phyloP scores from a whole-genome alignment of 2,113 vertebrate genomes.

The Lampris incognitus region DNA sequence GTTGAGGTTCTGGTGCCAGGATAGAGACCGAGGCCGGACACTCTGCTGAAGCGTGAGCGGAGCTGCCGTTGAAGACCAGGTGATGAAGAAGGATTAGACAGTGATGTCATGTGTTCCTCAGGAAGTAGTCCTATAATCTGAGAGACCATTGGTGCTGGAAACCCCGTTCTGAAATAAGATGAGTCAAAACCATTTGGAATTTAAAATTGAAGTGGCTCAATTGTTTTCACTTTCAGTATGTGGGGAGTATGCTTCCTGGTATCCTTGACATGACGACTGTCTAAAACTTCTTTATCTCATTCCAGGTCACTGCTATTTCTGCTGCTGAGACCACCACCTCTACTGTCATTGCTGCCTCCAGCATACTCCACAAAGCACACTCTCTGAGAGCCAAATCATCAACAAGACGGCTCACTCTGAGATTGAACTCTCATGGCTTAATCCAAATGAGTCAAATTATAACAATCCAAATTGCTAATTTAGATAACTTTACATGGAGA shows the following conservation, averaged over 20 bases:
- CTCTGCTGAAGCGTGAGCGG: conserved; percentile 50
- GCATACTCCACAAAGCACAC: conserved; percentile 21
- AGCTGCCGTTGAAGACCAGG: conserved; percentile 48
- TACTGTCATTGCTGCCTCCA: conserved; percentile 41
- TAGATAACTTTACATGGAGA: background rate
- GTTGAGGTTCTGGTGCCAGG: conserved; percentile 46
- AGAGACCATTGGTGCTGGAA: background rate
- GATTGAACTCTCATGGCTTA: background rate
- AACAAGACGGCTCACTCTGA: too few species aligned
- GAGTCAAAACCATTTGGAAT: background rate
- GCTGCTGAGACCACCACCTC: conserved; percentile 45
- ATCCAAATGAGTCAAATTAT: background rate
- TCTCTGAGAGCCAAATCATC: too few species aligned
- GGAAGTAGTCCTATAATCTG: conserved; percentile 27
- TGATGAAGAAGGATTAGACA: conserved; percentile 52
- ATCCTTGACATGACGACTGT: conserved; percentile 39
- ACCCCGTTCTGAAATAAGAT: background rate
- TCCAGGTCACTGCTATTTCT: conserved; percentile 37
- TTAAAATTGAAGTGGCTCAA: background rate
- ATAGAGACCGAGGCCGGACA: conserved; percentile 24
- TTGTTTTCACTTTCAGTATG: background rate
- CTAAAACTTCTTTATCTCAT: conserved; percentile 41
- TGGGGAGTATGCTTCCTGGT: conserved; percentile 22
- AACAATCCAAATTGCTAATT: background rate
- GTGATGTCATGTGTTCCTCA: conserved; percentile 47